Percentiles rank a stretch among this genome's conserved stretches.
Conservation (phyloP, 2,888 invertebrate species). For the Odontocerum albicorne region DNA sequence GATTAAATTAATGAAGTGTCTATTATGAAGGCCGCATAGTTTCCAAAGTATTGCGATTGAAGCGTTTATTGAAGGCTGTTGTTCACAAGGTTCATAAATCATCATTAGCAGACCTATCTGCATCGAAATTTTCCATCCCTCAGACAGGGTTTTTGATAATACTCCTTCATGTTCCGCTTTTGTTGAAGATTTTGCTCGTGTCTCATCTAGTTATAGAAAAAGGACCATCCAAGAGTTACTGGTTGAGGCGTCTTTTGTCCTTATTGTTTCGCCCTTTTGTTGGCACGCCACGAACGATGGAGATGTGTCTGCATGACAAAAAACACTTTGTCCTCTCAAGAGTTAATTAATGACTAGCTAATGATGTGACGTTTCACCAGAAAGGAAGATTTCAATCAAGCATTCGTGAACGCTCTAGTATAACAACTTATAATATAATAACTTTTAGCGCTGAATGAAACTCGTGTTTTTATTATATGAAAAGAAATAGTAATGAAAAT, state of each 20-base stretch:
- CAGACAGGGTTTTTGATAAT: constrained; percentile 9
- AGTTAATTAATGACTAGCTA: constrained; percentile 35
- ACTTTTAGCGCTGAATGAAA: too few relatives aligned
- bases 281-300: constrained; percentile 21
- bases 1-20: neutral
- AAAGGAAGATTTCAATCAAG: too few relatives aligned
- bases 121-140: constrained; percentile 4
- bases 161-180: constrained; percentile 9
- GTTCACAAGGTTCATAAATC: constrained; percentile 25
- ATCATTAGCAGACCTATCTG: constrained; percentile 20
- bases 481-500: too few relatives aligned
- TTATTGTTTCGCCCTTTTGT: constrained; percentile 28
- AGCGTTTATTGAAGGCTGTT: neutral
- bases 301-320: constrained; percentile 23
- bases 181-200: constrained; percentile 20
- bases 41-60: constrained; percentile 1
- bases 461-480: too few relatives aligned
- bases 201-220: constrained; percentile 27
- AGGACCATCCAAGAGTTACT: constrained; percentile 18
- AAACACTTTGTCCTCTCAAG: constrained; percentile 24
- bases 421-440: too few relatives aligned
- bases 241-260: constrained; percentile 31
- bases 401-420: too few relatives aligned
- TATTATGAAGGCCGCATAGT: neutral
- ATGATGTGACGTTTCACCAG: constrained; percentile 30